Evolutionary conservation across 2,888 invertebrate genomes (phyloP), one percentile per base, ranked within the genome.

Genomic region (Agrilus cyanescens): DNA sequence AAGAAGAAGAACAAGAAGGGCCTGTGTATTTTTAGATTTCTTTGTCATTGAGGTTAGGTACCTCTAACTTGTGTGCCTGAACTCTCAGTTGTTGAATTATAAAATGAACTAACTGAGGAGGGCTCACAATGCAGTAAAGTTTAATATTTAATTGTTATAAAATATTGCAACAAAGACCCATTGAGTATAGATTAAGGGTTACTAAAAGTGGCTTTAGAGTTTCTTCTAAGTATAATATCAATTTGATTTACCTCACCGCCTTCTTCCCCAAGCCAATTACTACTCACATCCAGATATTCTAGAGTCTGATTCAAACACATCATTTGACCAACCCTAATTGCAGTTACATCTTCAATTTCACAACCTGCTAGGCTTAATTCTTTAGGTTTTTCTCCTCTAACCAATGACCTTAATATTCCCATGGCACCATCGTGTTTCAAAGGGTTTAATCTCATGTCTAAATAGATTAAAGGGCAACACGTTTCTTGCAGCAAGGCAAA

Each of bases 381-480:
- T 52, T 68, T 68, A 12, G 74, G 73, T 54, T 72, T 73, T 40
- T 67, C 66, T 37, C 70, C 72, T 16, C 76, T 68, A 6, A 76
- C 74, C 44, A 78, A 65, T 2, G 74, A 73, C 30, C 75, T 70
- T 18, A 76, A 71, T 46, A 78, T 70, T 51, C 70, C 75, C 46
- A 74, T 72, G 1, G 73, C 73, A 38, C 80, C 80, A 8, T 70
- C 67, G 33, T 75, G 66, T 3, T 72, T 69, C 62, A 82, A 66
- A 6, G 76, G 76, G 56, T 82, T 82, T 44, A 80, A 57, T 49
- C 75, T 71, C 47, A 81, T 65, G 66, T 79, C 71, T 30, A 74
- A 50, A 30, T 53, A 52, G 29, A 54, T 56, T 30, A 72, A 46
- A 5, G 59, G 57, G 40, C 61, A 57, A n/a, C 53, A 56, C 13